Evolutionary conservation across 2,888 invertebrate genomes (phyloP), one percentile per base, ranked within the genome.

Genomic region (Zaprionus obscuricornis): DNA sequence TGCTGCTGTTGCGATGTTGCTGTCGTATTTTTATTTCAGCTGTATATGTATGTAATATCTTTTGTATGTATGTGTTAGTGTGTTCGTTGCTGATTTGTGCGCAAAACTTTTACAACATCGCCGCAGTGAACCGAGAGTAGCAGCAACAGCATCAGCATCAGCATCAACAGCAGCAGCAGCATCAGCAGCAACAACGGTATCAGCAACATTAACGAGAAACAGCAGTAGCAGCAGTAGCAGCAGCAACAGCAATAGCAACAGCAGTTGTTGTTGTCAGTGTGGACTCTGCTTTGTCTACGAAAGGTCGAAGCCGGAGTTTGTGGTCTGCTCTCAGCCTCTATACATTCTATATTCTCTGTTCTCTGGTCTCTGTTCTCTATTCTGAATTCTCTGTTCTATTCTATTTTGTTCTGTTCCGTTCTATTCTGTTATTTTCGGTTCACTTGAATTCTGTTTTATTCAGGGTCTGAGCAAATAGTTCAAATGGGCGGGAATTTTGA

Each of bases 21-120:
- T 64, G 67, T 72, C 72, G 67, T 64, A 67, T 67, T 75, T 73
- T 84, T 76, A 66, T 73, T 58, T 66, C 66, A 79, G 3, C 7
- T 31, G 13, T 31, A 24, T 50, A 17, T 29, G 5, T 45, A 10
- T 51, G 36, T 49, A 20, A n/a, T n/a, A n/a, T n/a, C 11, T n/a
- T 24, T 2, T 47, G 45, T 55, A 31, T 45, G 17, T 43, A 43
- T 43, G 36, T 27, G 22, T 47, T 5, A 47, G 22, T 67, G 46
- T 56, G 59, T 42, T 56, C 58, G 65, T 66, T 79, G 77, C 70
- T 85, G 83, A 87, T 85, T 87, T 87, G 86, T 86, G 84, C 85
- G 74, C 85, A 77, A 85, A 85, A 87, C 69, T 85, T 86, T 84
- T 84, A 84, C 78, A 81, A 79, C 85, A 79, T 78, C 84, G 66